Evolutionary conservation across 1,140 invertebrate species (phyloP).

Genomic region (Zaprionus tsacasi): DNA sequence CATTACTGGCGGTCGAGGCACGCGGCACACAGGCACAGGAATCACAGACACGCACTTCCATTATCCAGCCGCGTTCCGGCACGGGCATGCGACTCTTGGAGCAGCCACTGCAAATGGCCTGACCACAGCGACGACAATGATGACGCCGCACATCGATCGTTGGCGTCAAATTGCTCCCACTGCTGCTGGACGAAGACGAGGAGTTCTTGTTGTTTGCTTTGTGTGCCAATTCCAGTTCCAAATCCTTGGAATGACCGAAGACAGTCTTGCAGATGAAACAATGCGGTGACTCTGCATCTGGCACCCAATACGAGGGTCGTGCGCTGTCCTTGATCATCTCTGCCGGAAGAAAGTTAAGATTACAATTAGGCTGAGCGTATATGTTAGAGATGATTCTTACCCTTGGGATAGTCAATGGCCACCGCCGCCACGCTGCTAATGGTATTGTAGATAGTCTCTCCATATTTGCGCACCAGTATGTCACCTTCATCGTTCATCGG

Average conservation of each 20-base stretch:
- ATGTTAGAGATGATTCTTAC: too few relatives aligned
- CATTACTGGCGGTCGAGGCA: slow-evolving; percentile 4
- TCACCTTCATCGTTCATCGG: slow-evolving; percentile 84
- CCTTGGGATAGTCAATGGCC: slow-evolving; percentile 84
- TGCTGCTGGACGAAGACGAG: slow-evolving; percentile 2
- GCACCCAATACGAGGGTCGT: slow-evolving; percentile 92
- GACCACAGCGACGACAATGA: slow-evolving; percentile 91
- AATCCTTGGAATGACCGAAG: slow-evolving; percentile 86
- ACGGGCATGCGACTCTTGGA: slow-evolving; percentile 87
- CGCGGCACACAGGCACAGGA: slow-evolving; percentile 58
- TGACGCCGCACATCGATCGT: slow-evolving; percentile 85
- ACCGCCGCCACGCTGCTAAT: slow-evolving; percentile 86
- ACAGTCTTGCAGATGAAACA: slow-evolving; percentile 88
- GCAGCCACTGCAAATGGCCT: slow-evolving; percentile 89
- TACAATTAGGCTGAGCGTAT: too few relatives aligned
- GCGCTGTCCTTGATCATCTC: slow-evolving; percentile 91
- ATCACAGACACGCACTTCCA: slow-evolving; percentile 89
- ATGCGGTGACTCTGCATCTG: slow-evolving; percentile 88
- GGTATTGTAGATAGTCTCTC: slow-evolving; percentile 88
- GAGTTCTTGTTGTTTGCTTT: slow-evolving; percentile 8
- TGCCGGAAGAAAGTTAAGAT: slow-evolving; percentile 83
- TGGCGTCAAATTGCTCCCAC: not conserved
- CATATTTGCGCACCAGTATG: slow-evolving; percentile 87
- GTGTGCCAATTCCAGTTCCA: slow-evolving; percentile 47
- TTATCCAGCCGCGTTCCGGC: slow-evolving; percentile 88